phyloP scores from a whole-genome alignment of 2,797 vertebrate genomes.

The Amblyopsis hoosieri region DNA sequence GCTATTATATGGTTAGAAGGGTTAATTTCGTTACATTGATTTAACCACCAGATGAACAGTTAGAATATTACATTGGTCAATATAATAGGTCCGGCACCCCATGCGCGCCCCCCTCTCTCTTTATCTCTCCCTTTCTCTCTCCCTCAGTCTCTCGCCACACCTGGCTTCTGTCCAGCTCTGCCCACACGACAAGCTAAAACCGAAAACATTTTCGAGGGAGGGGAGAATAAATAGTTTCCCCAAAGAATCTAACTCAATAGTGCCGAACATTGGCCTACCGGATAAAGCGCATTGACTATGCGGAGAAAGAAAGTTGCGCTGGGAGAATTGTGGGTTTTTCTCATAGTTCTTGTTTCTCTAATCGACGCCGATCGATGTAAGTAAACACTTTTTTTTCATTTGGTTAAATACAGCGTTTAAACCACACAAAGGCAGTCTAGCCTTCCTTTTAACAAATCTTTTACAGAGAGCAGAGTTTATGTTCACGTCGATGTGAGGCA shows the following conservation, averaged over 20 bases:
- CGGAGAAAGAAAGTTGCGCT: constrained; percentile 58
- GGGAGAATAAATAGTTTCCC: constrained; percentile 64
- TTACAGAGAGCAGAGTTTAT: no score
- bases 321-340: constrained; percentile 54
- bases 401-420: constrained; percentile 7
- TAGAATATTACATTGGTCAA: no score
- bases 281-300: constrained; percentile 66
- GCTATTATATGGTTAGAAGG: neutral
- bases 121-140: neutral
- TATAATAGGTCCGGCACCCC: no score
- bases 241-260: constrained; percentile 36
- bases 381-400: constrained; percentile 49
- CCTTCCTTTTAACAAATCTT: no score
- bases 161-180: neutral
- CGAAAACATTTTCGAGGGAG: constrained; percentile 63
- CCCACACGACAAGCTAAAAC: neutral
- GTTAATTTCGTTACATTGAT: no score
- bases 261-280: constrained; percentile 59
- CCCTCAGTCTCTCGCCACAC: no score
- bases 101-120: neutral
- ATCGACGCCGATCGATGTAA: constrained; percentile 75
- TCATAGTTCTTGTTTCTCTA: constrained; percentile 66
- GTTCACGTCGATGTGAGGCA: no score
- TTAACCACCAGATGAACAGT: no score
- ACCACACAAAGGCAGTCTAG: neutral